Evolutionary conservation across 2,113 vertebrate species (phyloP).

Genomic region (Rissa tridactyla): DNA sequence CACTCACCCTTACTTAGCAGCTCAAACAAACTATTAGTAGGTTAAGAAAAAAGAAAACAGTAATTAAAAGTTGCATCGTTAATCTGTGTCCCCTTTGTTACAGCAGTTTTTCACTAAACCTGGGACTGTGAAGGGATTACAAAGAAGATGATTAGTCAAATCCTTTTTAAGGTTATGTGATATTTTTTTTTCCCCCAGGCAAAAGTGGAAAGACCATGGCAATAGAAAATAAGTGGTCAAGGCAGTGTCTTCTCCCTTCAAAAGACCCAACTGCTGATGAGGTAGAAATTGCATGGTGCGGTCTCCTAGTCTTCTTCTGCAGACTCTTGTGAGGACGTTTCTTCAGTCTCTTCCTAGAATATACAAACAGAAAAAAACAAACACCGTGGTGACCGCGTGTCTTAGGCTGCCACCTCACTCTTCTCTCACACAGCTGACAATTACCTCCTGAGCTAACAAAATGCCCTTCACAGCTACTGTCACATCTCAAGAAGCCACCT

Average conservation of each 20-base stretch:
- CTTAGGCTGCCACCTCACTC: neutral
- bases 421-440: neutral
- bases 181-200: conserved; percentile 47
- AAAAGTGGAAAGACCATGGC: conserved; percentile 81
- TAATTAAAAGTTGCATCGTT: conserved; percentile 79
- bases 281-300: conserved; percentile 86
- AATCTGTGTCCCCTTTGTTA: conserved; percentile 83
- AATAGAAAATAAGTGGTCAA: conserved; percentile 90
- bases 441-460: neutral
- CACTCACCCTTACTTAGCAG: conserved; percentile 76
- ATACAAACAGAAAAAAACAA: conserved; percentile 41
- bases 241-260: conserved; percentile 90
- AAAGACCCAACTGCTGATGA: conserved; percentile 95
- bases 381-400: neutral
- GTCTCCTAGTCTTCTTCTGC: conserved; percentile 88
- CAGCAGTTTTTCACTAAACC: conserved; percentile 87
- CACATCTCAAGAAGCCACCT: neutral
- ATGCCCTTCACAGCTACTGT: neutral
- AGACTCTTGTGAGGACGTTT: conserved; percentile 87
- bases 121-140: conserved; percentile 82
- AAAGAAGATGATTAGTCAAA: conserved; percentile 78
- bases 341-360: conserved; percentile 86
- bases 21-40: conserved; percentile 81
- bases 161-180: conserved; percentile 79
- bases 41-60: conserved; percentile 78